These are phyloP conservation scores for Chloroceryle aenea DNA, from an alignment of 2,113 vertebrate genomes.

Conservation along the genomic window DNA sequence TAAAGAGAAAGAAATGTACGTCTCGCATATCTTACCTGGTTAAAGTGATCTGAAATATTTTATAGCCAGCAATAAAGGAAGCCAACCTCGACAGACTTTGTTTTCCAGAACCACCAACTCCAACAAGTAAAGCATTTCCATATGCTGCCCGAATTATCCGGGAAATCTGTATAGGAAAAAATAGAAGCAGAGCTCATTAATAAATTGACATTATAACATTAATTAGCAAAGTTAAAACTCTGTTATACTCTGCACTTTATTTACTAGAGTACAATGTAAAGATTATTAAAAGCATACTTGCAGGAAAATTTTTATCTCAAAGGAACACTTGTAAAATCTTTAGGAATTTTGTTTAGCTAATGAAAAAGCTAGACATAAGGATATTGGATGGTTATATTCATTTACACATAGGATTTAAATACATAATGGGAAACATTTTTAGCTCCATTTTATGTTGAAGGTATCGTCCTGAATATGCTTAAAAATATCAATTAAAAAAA, in stretches of 20 bases:
- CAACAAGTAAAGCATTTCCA: conserved; percentile 83
- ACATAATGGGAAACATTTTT: not conserved
- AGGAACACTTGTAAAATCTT: not conserved
- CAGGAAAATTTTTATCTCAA: not conserved
- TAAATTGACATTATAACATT: not conserved
- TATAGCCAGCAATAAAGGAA: conserved; percentile 83
- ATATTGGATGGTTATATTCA: not conserved
- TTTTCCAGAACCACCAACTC: conserved; percentile 83
- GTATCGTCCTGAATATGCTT: not conserved
- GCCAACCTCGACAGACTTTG: conserved; percentile 82
- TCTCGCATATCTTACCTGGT: conserved; percentile 71
- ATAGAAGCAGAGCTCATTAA: not conserved
- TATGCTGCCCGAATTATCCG: conserved; percentile 78
- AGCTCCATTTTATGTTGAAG: not conserved
- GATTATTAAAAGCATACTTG: not conserved
- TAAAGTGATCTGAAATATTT: conserved; percentile 83
- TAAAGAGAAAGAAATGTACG: not conserved
- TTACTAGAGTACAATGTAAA: not conserved
- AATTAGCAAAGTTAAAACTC: not conserved
- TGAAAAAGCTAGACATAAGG: not conserved
- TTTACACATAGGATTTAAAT: not conserved
- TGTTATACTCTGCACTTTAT: not conserved
- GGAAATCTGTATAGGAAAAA: conserved; percentile 73
- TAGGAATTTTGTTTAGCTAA: not conserved
- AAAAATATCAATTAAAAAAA: not conserved